Base-by-base conservation (phyloP, 2,113 vertebrate species). In the Tangachromis dhanisi region DNA sequence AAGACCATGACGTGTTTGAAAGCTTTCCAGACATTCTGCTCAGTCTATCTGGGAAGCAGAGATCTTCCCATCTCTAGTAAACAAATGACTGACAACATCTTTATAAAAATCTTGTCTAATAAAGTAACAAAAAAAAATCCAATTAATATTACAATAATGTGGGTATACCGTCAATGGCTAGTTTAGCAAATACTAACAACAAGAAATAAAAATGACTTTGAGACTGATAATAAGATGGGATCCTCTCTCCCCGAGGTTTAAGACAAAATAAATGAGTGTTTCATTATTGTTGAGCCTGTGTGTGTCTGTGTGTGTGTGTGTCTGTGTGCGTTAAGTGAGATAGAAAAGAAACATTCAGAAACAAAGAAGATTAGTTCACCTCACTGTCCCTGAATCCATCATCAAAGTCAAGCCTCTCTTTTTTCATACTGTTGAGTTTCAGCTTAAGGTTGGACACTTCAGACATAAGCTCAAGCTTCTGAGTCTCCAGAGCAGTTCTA, bases 361-460 rank as follows among this genome's bases (percentile, higher is more conserved):
- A 86, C 63, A 90, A 86, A 88, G 7, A 13, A 47, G 68, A 55
- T 55, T 10, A 83, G n/a, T 53, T 81, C 66, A 80, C 99, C 96
- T 99, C 98, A 5, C 97, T 97, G 93, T 98, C 98, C 90, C 97
- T 97, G 92, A 97, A 99, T 73, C 97, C 93, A 5, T 98, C 98
- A 90, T 98, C 97, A 86, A 96, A 98, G 91, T 98, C 97, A 71
- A 97, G 83, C 61, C 97, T 96, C 81, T 99, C 97, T 91, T 98
- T 99, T 86, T 98, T 97, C 35, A 98, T 94, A 42, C 96, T 89
- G 0, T 97, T 97, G 89, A 98, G 95, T 86, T 99, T 99, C 85
- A 99, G 94, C 95, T 99, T 99, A 80, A 99, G 93, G 92, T 98
- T 98, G 86, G 98, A 99, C 90, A 99, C 91, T 94, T 99, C 99